Conservation (phyloP, 2,113 vertebrate genomes). For the Protomyctophum bolini region DNA sequence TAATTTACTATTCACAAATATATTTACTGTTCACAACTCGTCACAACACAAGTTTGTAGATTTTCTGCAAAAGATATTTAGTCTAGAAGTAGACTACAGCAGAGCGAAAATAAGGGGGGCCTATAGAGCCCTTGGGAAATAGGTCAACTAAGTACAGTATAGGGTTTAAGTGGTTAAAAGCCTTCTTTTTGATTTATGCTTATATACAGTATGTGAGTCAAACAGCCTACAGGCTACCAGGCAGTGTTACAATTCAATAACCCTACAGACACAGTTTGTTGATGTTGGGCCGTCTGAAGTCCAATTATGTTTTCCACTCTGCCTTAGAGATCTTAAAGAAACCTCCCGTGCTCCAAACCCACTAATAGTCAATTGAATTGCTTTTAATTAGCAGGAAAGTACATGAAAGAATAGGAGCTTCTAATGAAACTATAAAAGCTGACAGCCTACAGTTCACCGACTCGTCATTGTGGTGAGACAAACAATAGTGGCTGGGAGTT, state of each 20-base stretch:
- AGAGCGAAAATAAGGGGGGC: no score
- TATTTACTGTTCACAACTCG: no score
- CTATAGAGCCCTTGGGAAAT: no score
- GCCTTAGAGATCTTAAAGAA: neutral
- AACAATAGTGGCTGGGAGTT: slow-evolving; percentile 1
- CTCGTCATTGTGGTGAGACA: slow-evolving; percentile 12
- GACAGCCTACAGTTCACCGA: neutral
- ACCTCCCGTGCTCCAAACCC: neutral
- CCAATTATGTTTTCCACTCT: neutral
- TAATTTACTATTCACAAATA: no score
- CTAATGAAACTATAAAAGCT: slow-evolving; percentile 3
- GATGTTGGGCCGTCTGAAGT: neutral
- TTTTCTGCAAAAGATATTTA: no score
- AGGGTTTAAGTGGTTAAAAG: no score
- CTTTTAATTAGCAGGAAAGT: slow-evolving; percentile 8
- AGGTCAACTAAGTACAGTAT: no score
- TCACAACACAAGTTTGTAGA: no score
- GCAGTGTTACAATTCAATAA: slow-evolving; percentile 11
- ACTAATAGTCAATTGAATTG: slow-evolving; percentile 1
- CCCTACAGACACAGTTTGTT: neutral
- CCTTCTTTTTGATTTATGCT: no score
- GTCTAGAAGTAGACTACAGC: no score
- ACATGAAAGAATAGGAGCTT: neutral
- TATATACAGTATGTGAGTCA: neutral
- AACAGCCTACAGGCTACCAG: neutral